Evolutionary conservation across 2,797 vertebrate species (phyloP), one percentile per base, ranked within the genome.

Genomic region (Gymnopithys bicolor): DNA sequence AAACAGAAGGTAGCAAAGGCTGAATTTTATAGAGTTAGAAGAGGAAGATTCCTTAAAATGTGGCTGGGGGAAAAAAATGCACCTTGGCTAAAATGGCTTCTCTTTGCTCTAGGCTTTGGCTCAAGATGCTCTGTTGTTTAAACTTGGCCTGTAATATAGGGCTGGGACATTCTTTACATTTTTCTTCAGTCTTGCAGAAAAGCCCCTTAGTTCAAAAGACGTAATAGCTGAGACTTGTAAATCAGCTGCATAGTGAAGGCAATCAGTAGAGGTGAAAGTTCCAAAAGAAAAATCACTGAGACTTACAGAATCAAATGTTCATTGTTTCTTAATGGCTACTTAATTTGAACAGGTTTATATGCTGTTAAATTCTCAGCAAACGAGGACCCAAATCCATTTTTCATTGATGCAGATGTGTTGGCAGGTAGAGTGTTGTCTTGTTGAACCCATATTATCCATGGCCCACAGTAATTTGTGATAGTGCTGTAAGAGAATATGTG

Each of bases 71-170:
- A 27, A 60, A 80, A 82, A 80, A 84, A 70, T 22, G 1, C 33
- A 66, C 52, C 63, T 94, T 95, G 94, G 84, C 89, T 95, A 70
- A 81, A 83, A 86, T 76, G 67, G 52, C 51, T 93, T 48, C n/a
- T 56, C 76, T 94, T 90, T 96, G 79, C 90, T 95, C 95, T 91
- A 89, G 79, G 84, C 67, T 94, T 96, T 95, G 94, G 89, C 84
- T 94, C 76, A 84, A 56, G 89, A 82, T 81, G 32, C 41, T 91
- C 82, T 94, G 66, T 89, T 96, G 76, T 96, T 95, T 91, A 66
- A 93, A 33, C 52, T 92, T 91, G 79, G 79, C 63, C 48, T 88
- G 33, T 88, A 88, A 75, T 94, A 84, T 82, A 84, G 74, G 62
- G 48, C 87, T 70, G 63, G 77, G 62, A 87, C 94, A 95, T 94